These are phyloP conservation scores for Dinomys branickii DNA, from an alignment of 2,113 vertebrate genomes.

Conservation along the genomic window DNA sequence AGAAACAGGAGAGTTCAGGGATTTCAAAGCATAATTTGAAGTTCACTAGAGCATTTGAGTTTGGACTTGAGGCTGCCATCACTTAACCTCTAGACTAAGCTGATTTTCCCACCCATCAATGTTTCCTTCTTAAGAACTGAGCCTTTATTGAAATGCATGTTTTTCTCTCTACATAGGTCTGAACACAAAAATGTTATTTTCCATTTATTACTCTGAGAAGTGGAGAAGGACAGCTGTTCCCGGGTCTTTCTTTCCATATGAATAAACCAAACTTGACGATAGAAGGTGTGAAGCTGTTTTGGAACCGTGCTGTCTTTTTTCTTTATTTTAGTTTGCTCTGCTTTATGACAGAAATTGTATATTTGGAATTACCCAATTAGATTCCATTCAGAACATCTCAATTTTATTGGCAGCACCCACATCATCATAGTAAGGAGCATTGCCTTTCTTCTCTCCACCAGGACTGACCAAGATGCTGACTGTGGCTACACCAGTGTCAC, in stretches of 20 bases:
- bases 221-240: slow-evolving; percentile 31
- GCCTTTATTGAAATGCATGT: neutral
- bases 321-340: neutral
- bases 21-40: neutral
- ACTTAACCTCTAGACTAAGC: neutral
- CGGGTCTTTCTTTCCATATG: slow-evolving; percentile 33
- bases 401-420: neutral
- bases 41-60: neutral
- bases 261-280: slow-evolving; percentile 20
- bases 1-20: neutral
- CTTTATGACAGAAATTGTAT: neutral
- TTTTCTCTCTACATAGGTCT: neutral
- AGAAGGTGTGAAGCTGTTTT: slow-evolving; percentile 4
- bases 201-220: slow-evolving; percentile 14
- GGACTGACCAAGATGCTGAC: neutral
- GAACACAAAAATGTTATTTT: slow-evolving; percentile 3
- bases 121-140: neutral
- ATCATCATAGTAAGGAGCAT: neutral
- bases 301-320: neutral
- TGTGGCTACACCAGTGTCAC: neutral
- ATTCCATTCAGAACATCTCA: neutral
- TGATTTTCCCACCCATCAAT: slow-evolving; percentile 13
- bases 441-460: neutral
- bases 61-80: neutral
- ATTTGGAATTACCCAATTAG: neutral